These are phyloP conservation scores for Dallia pectoralis DNA, from an alignment of 2,797 vertebrate genomes.

Conservation along the genomic window DNA sequence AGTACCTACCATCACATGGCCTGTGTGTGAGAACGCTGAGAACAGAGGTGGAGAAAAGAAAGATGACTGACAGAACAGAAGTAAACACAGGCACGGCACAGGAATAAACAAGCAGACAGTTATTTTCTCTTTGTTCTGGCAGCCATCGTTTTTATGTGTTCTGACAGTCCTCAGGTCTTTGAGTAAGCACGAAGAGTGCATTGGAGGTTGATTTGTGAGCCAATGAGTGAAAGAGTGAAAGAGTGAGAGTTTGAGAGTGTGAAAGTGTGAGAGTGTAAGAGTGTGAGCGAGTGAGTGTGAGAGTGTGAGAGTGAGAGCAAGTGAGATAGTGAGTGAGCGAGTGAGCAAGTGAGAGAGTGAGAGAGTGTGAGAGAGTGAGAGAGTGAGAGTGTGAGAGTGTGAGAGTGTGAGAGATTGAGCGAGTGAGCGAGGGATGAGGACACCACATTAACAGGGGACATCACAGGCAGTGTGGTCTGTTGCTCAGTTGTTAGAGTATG, in stretches of 20 bases:
- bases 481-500: no score
- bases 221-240: not conserved
- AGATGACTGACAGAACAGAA: constrained; percentile 76
- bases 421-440: no score
- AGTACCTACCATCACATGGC: constrained; percentile 75
- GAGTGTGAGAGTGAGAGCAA: constrained; percentile 2
- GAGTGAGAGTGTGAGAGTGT: not conserved
- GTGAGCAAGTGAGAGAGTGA: not conserved
- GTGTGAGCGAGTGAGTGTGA: not conserved
- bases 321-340: no score
- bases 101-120: constrained; percentile 78
- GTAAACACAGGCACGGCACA: constrained; percentile 73
- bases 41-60: constrained; percentile 63
- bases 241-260: no score
- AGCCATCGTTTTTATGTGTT: constrained; percentile 62
- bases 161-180: constrained; percentile 36
- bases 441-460: no score
- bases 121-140: constrained; percentile 66
- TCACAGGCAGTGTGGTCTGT: no score
- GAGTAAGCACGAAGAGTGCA: not conserved
- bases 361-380: not conserved
- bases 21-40: constrained; percentile 81
- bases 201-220: not conserved
- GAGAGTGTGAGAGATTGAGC: no score
- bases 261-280: not conserved